These are phyloP conservation scores for Galeopterus variegatus DNA, from an alignment of 2,113 vertebrate species.

Conservation along the genomic window DNA sequence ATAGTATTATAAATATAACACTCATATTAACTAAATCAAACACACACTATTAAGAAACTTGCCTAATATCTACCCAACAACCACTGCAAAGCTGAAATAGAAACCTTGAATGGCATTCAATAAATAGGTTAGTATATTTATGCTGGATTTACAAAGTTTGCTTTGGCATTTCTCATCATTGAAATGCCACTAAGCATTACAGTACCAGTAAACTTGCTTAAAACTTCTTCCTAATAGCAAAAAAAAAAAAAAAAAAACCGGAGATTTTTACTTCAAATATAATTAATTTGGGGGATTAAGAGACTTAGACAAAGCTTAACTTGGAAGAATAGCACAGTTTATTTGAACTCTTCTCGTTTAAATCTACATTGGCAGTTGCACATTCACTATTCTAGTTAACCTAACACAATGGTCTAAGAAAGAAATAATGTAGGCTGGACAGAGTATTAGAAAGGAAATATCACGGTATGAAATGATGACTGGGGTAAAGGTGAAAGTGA, in stretches of 20 bases:
- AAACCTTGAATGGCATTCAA: neutral
- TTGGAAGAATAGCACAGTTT: neutral
- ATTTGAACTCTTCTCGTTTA: neutral
- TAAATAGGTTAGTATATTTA: neutral
- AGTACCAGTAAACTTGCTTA: neutral
- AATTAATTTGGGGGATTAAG: slow-evolving; percentile 22
- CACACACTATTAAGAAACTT: neutral
- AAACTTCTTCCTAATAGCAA: neutral
- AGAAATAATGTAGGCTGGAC: neutral
- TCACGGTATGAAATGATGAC: neutral
- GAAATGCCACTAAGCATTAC: neutral
- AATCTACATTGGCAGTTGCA: neutral
- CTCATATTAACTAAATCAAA: neutral
- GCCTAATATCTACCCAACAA: neutral
- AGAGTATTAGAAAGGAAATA: neutral
- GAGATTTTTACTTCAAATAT: neutral
- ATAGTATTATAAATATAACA: neutral
- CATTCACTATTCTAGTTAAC: neutral
- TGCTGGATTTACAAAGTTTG: neutral
- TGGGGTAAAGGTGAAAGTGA: neutral
- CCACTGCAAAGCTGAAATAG: neutral
- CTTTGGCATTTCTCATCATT: neutral
- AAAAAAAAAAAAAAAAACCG: neutral
- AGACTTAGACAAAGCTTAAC: neutral
- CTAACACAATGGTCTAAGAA: neutral